These are phyloP conservation scores for Microplitis mediator DNA, from an alignment of 1,140 invertebrate genomes.

Conservation along the genomic window DNA sequence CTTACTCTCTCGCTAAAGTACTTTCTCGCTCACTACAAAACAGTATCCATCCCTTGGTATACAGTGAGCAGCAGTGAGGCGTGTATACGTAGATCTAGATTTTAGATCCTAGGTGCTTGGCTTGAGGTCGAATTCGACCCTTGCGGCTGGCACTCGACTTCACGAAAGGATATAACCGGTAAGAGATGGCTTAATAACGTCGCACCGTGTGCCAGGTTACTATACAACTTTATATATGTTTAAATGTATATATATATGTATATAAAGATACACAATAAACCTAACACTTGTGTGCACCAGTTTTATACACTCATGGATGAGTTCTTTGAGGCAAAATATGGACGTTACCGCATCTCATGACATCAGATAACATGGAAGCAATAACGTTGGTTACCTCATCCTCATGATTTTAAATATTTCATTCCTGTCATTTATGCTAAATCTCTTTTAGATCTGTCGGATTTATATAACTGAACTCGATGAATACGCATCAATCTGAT, in stretches of 20 bases:
- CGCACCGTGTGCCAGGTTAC: slow-evolving; percentile 33
- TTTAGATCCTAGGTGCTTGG: neutral
- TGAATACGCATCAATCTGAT: neutral
- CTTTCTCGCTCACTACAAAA: no score
- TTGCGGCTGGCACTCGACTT: slow-evolving; percentile 14
- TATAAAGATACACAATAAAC: neutral
- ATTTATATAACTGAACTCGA: neutral
- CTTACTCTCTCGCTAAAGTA: no score
- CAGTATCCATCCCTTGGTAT: neutral
- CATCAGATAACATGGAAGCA: slow-evolving; percentile 59
- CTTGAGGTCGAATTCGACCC: neutral
- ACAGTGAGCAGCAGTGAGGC: neutral
- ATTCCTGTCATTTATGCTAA: slow-evolving; percentile 9
- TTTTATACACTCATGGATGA: slow-evolving; percentile 16
- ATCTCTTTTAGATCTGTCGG: neutral
- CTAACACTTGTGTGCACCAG: slow-evolving; percentile 9
- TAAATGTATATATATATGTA: no score
- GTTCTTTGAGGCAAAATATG: slow-evolving; percentile 30
- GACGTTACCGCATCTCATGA: slow-evolving; percentile 47
- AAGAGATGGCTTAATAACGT: slow-evolving; percentile 59
- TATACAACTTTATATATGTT: neutral
- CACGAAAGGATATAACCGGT: slow-evolving; percentile 49
- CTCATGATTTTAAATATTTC: slow-evolving; percentile 9
- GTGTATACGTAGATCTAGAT: slow-evolving; percentile 5
- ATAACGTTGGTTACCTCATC: slow-evolving; percentile 44